Conservation (phyloP, 2,888 invertebrate genomes). For the Heliothis peltigera region DNA sequence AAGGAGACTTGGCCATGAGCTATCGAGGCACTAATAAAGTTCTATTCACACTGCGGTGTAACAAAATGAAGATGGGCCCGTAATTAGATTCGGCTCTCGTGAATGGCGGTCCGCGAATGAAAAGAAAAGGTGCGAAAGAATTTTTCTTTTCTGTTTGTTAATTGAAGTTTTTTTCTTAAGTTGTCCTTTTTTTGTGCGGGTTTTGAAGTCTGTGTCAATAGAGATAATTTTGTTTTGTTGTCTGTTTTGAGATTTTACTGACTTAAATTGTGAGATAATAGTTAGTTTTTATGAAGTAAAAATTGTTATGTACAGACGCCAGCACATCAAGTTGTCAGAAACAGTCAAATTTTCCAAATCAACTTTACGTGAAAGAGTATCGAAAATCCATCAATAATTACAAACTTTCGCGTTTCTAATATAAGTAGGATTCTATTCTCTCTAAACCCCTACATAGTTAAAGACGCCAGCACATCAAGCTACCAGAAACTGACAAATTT, state of each 20-base stretch:
- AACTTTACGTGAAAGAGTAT: too few species aligned
- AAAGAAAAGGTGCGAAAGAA: conserved; percentile 29
- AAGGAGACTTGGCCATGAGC: conserved; percentile 33
- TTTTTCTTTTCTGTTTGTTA: conserved; percentile 27
- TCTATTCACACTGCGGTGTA: background rate
- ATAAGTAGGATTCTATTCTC: too few species aligned
- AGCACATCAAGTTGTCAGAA: too few species aligned
- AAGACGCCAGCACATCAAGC: too few species aligned
- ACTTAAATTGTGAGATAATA: background rate
- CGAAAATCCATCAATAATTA: too few species aligned
- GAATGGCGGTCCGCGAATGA: conserved; percentile 24
- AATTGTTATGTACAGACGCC: too few species aligned
- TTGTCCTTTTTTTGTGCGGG: background rate
- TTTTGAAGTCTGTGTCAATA: conserved; percentile 2
- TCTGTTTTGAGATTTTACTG: background rate
- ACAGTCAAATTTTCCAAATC: too few species aligned
- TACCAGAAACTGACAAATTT: too few species aligned
- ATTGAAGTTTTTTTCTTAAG: conserved; percentile 26
- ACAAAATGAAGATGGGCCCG: background rate
- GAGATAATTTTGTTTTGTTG: conserved; percentile 18
- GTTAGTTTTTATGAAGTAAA: background rate
- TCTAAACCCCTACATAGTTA: too few species aligned
- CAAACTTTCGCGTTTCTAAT: too few species aligned
- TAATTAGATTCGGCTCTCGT: conserved; percentile 45
- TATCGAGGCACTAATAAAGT: conserved; percentile 20